Conservation (phyloP, 2,113 vertebrate genomes). For the Oryzias curvinotus region DNA sequence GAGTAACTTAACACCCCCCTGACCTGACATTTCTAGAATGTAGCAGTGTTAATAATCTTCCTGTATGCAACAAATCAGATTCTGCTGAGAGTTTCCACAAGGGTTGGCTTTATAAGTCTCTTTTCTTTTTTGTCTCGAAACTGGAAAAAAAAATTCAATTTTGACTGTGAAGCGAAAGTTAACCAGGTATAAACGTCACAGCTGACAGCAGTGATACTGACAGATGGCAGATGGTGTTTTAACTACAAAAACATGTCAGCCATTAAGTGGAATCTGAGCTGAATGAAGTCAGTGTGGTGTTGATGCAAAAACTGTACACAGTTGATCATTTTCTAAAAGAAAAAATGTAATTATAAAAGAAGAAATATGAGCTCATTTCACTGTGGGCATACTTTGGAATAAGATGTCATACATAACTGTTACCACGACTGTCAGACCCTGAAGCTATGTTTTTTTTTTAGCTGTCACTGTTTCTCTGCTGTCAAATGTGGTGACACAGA, state of each 20-base stretch:
- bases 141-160: conserved; percentile 31
- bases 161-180: conserved; percentile 28
- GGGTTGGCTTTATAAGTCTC: conserved; percentile 2
- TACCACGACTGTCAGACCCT: too few species aligned
- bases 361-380: not conserved
- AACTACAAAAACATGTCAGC: conserved; percentile 38
- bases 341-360: not conserved
- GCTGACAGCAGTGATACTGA: conserved; percentile 46
- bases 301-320: too few species aligned
- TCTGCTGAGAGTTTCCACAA: conserved; percentile 9
- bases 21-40: conserved; percentile 24
- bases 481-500: conserved; percentile 5
- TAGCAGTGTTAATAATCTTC: conserved; percentile 38
- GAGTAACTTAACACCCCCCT: conserved; percentile 34
- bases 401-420: too few species aligned
- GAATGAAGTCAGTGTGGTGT: conserved; percentile 13
- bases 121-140: not conserved
- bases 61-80: conserved; percentile 16
- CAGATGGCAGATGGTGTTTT: conserved; percentile 52
- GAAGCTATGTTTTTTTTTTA: not conserved
- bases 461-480: conserved; percentile 9
- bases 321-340: too few species aligned
- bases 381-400: too few species aligned
- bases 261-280: conserved; percentile 40
- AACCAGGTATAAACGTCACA: conserved; percentile 51